Evolutionary conservation across 2,888 invertebrate genomes (phyloP).

Genomic region (Eupithecia vulgata): DNA sequence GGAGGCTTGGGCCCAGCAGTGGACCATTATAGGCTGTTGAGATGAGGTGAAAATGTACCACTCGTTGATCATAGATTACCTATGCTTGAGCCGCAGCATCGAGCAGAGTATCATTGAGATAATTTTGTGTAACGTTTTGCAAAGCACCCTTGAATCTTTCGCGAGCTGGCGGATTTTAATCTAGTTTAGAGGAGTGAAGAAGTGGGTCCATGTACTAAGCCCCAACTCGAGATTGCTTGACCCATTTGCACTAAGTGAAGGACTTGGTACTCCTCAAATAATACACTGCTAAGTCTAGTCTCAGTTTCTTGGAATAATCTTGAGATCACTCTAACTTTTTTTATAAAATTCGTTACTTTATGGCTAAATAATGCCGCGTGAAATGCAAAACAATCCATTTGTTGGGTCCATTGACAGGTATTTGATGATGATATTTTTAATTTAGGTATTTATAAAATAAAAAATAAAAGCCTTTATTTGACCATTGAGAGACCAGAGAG

Average conservation of each 20-base stretch:
- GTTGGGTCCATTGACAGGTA: not conserved
- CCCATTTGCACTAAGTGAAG: constrained; percentile 20
- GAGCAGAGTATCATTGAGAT: not conserved
- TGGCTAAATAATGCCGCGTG: not conserved
- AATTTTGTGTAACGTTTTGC: not conserved
- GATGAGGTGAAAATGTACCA: not conserved
- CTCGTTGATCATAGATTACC: not conserved
- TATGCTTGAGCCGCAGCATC: not conserved
- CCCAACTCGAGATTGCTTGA: constrained; percentile 22
- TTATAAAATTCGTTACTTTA: not conserved
- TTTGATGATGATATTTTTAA: not conserved
- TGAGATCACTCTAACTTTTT: not conserved
- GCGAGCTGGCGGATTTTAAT: constrained; percentile 9
- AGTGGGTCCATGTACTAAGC: constrained; percentile 9
- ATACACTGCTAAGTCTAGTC: not conserved
- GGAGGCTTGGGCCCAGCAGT: too few species aligned
- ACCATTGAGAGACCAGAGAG: too few species aligned
- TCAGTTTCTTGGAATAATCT: not conserved
- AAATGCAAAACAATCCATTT: not conserved
- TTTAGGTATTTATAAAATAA: not conserved
- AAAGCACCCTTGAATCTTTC: constrained; percentile 2
- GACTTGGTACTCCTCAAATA: constrained; percentile 15
- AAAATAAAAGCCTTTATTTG: too few species aligned
- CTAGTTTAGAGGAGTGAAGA: constrained; percentile 3
- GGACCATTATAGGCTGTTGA: not conserved